Base-by-base conservation (phyloP, 2,888 invertebrate species). In the Phalangium opilio region DNA sequence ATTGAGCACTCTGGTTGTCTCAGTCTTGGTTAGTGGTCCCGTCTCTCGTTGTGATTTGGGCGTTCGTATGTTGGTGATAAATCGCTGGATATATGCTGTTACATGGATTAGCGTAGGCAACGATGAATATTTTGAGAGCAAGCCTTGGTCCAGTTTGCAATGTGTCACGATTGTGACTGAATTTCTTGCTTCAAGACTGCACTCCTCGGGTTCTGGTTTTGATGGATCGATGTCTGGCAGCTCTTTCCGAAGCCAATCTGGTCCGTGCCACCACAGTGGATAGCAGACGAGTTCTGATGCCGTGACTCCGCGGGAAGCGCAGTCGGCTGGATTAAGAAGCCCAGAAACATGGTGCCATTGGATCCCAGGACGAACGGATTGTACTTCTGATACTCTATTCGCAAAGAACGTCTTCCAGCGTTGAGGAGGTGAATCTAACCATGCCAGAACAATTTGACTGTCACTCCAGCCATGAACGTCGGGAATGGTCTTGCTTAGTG, bases 311-410 rank as follows among this genome's bases (percentile, higher is more conserved):
- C 57, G 20, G 1, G 61, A 57, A 1, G 58, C 57, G 21, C 57
- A 46, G 38, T 63, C 62, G 2, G 62, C 62, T 1, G 63, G 61
- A n/a, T n/a, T n/a, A n/a, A n/a, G n/a, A n/a, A n/a, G n/a, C n/a
- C n/a, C n/a, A n/a, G n/a, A n/a, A n/a, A n/a, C n/a, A n/a, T n/a
- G n/a, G n/a, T n/a, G n/a, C n/a, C n/a, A n/a, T n/a, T n/a, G n/a
- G n/a, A n/a, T n/a, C n/a, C n/a, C n/a, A n/a, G n/a, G n/a, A n/a
- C n/a, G n/a, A n/a, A n/a, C n/a, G n/a, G n/a, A 48, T 63, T 63
- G 7, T 4, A 61, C 59, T 43, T 51, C 36, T 7, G 52, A 27
- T 2, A 60, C 56, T 36, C 58, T 18, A 42, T 61, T 59, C 2
- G 50, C 49, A 1, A 60, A 57, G 50, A 55, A 60, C 1, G 55